Percentiles rank a stretch among this genome's conserved stretches.
Evolutionary conservation across 2,797 vertebrate genomes (phyloP).

Genomic region (Enteromius afrohamiltoni): DNA sequence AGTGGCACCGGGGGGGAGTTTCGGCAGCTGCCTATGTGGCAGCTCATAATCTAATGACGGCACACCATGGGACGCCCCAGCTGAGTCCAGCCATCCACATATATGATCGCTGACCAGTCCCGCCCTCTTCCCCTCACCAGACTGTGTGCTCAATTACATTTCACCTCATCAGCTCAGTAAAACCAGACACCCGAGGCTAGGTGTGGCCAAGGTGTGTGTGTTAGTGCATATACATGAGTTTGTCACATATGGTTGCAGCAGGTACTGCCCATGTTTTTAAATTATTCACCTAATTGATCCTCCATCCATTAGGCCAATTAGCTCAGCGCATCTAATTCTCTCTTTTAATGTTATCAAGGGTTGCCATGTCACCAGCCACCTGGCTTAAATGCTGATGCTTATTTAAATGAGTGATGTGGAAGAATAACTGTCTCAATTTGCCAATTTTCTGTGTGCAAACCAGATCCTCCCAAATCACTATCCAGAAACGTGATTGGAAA

Average conservation of each 20-base stretch:
- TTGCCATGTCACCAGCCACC: conserved; percentile 39
- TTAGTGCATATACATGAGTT: conserved; percentile 48
- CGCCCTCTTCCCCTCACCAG: conserved; percentile 46
- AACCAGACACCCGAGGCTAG: conserved; percentile 46
- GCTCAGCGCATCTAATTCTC: conserved; percentile 57
- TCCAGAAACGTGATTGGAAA: conserved; percentile 19
- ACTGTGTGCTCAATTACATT: conserved; percentile 55
- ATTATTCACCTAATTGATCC: conserved; percentile 80
- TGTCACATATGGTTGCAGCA: conserved; percentile 70
- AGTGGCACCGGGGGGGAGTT: conserved; percentile 53
- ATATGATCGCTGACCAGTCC: conserved; percentile 50
- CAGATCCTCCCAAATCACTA: conserved; percentile 6
- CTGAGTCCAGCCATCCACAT: conserved; percentile 69
- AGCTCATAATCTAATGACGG: conserved; percentile 69
- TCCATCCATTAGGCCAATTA: conserved; percentile 66
- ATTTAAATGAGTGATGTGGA: conserved; percentile 33
- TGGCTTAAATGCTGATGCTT: conserved; percentile 36
- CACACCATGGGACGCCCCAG: conserved; percentile 65
- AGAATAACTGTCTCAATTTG: conserved; percentile 24
- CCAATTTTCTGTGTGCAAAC: conserved; percentile 16
- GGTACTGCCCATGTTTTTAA: conserved; percentile 72
- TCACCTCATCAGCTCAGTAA: conserved; percentile 41
- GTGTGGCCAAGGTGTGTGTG: conserved; percentile 13
- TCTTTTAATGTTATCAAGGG: conserved; percentile 46
- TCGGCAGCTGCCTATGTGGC: conserved; percentile 76